Base-by-base conservation (phyloP, 37 sponge, comb jelly and placozoan species). In the Oopsacas minuta region DNA sequence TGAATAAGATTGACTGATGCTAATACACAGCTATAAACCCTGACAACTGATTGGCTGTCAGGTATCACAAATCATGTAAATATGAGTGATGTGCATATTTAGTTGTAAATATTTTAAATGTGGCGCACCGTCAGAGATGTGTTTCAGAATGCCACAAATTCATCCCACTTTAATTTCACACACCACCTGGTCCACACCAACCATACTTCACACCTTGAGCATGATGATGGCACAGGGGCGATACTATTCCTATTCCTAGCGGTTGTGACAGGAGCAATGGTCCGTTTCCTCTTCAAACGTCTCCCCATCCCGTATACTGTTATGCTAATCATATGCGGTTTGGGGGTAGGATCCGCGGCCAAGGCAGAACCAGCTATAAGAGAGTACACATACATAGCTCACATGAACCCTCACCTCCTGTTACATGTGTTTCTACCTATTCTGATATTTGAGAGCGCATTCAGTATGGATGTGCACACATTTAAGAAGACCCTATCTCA, bases 361-460 rank as follows among this genome's bases (percentile, higher is more conserved):
- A 88, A 88, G 46, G 81, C 39, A 10, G 46, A 52, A 17, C 37
- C 42, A 0, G 42, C 84, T 32, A 53, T 91, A 15, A 32, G 82
- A 0, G 84, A 89, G 46, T 95, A 89, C 88, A 89, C 89, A 8
- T 52, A 42, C 0, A 42, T 95, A 39, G 90, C 93, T 22, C 49
- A 53, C 23, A 88, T 95, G 25, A 93, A 95, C 49, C 96, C 96
- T 35, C 96, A 93, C 38, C 85, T 93, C 32, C 83, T 95, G 85
- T 88, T 93, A 82, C 87, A 84, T 36, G 81, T 93, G 37, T 95
- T 95, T 61, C 93, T 95, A 0, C 96, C 96, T 0, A 87, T 86
- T n/a, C 92, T 95, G 22, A 88, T 95, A 5, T 95, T 95, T 39
- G 96, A 95, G 84, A 90, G 90, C 37, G 96, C 96, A 28, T 95